Evolutionary conservation across 2,113 vertebrate species (phyloP).

Genomic region (Chionodraco myersi): DNA sequence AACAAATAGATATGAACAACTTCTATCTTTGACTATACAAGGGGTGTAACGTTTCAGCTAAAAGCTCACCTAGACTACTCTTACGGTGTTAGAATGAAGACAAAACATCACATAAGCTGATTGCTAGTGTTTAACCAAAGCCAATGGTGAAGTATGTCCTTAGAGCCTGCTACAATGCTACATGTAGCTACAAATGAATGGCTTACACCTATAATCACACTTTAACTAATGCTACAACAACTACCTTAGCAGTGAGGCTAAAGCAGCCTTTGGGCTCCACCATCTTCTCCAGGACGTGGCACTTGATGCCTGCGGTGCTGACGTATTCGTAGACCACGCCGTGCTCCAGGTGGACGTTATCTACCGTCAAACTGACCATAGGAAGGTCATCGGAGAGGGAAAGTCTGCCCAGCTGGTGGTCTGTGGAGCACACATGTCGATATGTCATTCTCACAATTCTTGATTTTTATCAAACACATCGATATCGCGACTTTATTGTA

Average conservation of each 20-base stretch:
- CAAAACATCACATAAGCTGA: too few species aligned
- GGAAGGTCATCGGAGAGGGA: conserved; percentile 76
- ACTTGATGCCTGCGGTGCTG: conserved; percentile 92
- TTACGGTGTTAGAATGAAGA: too few species aligned
- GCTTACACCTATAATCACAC: background rate
- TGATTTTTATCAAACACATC: background rate
- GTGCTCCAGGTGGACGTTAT: conserved; percentile 93
- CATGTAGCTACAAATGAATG: background rate
- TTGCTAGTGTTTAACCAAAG: too few species aligned
- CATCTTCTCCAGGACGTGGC: conserved; percentile 94
- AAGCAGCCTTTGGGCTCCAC: conserved; percentile 95
- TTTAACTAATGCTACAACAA: background rate
- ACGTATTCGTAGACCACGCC: conserved; percentile 95
- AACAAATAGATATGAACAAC: too few species aligned
- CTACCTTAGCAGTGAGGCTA: conserved; percentile 94
- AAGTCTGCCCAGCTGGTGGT: conserved; percentile 65
- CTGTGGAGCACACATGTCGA: conserved; percentile 51
- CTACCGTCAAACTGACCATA: conserved; percentile 91
- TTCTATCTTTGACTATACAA: too few species aligned
- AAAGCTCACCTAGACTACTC: too few species aligned
- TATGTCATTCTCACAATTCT: background rate
- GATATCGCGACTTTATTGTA: too few species aligned
- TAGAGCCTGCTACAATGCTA: background rate
- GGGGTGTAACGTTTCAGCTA: too few species aligned
- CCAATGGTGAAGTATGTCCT: too few species aligned